Base-by-base conservation (phyloP, 1,140 invertebrate genomes). In the Caerostris darwini region DNA sequence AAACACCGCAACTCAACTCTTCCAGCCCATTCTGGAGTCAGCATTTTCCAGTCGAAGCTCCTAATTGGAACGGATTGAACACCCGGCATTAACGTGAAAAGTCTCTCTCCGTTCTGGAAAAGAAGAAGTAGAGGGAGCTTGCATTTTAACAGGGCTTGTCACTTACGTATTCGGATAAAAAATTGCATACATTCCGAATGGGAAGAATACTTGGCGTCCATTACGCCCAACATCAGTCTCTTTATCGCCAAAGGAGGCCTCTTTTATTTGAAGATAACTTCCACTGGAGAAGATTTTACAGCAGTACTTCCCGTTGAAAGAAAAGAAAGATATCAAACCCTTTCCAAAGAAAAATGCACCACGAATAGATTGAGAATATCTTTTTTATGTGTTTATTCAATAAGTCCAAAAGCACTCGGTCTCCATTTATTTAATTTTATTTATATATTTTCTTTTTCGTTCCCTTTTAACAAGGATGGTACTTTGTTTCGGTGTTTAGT, bases 1-100 rank as follows among this genome's bases (percentile, higher is more conserved):
- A n/a, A n/a, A n/a, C n/a, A n/a, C n/a, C n/a, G 57, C 57, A 87
- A 53, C 50, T 12, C 34, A 53, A 50, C 34, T 5, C 69, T 3
- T 3, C 50, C 50, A 77, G 71, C 7, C 71, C 71, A 77, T 77
- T 77, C 34, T 50, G 34, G 71, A 77, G 71, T 89, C 87, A 89
- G 87, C 87, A 57, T 53, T 89, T 71, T 71, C 59, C 10, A 89
- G 87, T 61, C 57, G 34, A 54, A 61, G 2, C 50, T 57, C 87
- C 87, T 89, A 89, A 89, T 89, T 89, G 87, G 64, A 89, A n/a
- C 50, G 87, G 64, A 89, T 89, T 89, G 87, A 89, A 89, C 87
- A 89, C 53, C 64, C 34, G 50, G 19, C 85, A 87, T 87, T 87
- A 87, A 87, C 58, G 61, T 34, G 85, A 87, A n/a, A 87, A 87